A percentile compares a stretch with the other conserved stretches of the same genome.
phyloP scores from a whole-genome alignment of 1,140 invertebrate species.

The Bombus vancouverensis region DNA sequence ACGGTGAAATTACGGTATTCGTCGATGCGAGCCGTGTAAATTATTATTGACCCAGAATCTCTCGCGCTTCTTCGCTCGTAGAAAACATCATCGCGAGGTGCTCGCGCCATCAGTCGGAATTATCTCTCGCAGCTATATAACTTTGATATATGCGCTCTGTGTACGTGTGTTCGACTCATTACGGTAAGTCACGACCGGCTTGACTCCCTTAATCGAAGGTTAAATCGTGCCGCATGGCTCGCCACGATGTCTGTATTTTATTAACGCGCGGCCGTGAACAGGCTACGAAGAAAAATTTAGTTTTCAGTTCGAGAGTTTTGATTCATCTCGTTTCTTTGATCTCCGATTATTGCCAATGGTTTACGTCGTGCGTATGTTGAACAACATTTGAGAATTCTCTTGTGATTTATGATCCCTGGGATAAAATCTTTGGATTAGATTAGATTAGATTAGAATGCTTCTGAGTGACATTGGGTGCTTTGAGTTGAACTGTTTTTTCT shows the following conservation, averaged over 20 bases:
- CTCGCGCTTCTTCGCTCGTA: background rate
- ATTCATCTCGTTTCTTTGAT: background rate
- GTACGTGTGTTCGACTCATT: slow-evolving; percentile 53
- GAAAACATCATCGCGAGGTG: background rate
- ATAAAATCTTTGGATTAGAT: background rate
- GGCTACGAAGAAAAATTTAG: background rate
- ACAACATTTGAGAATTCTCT: background rate
- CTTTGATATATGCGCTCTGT: slow-evolving; percentile 26
- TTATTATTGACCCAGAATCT: slow-evolving; percentile 40
- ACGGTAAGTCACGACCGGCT: slow-evolving; percentile 56
- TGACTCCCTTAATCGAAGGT: slow-evolving; percentile 63
- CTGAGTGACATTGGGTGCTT: too few relatives aligned
- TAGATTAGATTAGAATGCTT: background rate
- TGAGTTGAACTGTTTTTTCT: background rate
- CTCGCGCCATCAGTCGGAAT: slow-evolving; percentile 27
- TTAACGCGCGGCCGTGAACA: slow-evolving; percentile 35
- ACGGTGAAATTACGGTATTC: slow-evolving; percentile 3
- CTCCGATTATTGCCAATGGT: background rate
- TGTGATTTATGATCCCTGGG: background rate
- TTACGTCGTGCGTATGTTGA: background rate
- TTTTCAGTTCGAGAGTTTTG: background rate
- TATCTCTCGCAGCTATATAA: slow-evolving; percentile 31
- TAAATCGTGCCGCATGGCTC: slow-evolving; percentile 58
- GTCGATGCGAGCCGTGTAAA: background rate
- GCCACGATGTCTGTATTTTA: slow-evolving; percentile 58